Evolutionary conservation across 2,113 vertebrate species (phyloP), one percentile per base, ranked within the genome.

Genomic region (Dipodomys spectabilis): DNA sequence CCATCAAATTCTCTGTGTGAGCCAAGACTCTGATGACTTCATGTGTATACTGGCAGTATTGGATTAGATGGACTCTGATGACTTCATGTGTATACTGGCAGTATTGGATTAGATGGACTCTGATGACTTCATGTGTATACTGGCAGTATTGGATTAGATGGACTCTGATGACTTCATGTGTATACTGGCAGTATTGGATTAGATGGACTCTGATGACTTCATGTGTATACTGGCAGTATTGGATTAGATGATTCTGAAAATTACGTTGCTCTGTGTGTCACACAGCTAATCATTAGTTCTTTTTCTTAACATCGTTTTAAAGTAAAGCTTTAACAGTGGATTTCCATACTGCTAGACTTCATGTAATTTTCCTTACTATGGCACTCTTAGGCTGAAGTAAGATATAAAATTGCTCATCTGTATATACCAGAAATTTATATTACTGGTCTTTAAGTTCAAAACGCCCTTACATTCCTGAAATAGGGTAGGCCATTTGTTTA

Each of bases 291-390:
- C 68, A 74, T 73, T 96, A 60, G 68, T 86, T 94, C 81, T 60
- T 72, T 71, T 20, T 72, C 25, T 45, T 94, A 84, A 49, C 8
- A 49, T 49, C 49, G 1, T 49, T 49, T 84, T 5, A 65, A 91
- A 91, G 45, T 89, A 67, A 94, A 82, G 71, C 16, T 83, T 95
- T 65, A 74, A 25, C 62, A 93, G 67, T 81, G 44, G 81, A 6
- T 83, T 73, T 92, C 77, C 73, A 53, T n/a, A 57, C 44, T 80
- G 49, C 30, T 68, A 53, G n/a, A 77, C 25, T 72, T 49, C 13
- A 49, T 77, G 18, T 60, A 89, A 86, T 91, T 93, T 95, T 86
- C 72, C 94, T 92, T 93, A 93, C 80, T 49, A 35, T 80, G 53
- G 5, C 30, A 18, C 25, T 94, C 44, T 79, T 53, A 74, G 71